Evolutionary conservation across 2,797 vertebrate genomes (phyloP).

Genomic region (Podarcis siculus): DNA sequence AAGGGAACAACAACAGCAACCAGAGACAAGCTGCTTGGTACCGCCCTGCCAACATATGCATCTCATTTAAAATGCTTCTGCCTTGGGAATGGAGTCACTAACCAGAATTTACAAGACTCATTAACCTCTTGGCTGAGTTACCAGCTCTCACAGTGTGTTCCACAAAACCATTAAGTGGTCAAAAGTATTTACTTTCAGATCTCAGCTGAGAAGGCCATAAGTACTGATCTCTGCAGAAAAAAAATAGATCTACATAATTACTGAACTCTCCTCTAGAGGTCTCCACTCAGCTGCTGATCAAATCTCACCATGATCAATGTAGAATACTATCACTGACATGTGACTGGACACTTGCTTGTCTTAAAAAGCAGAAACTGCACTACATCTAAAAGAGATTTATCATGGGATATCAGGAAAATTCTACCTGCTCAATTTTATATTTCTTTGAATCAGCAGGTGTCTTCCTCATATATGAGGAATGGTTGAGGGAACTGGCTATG

Average conservation of each 20-base stretch:
- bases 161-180: not conserved
- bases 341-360: not conserved
- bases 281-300: not conserved
- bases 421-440: not conserved
- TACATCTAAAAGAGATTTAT: not conserved
- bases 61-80: not conserved
- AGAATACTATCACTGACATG: not conserved
- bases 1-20: not conserved
- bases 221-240: not conserved
- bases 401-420: not conserved
- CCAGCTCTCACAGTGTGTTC: too few relatives aligned
- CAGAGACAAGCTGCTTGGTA: not conserved
- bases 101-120: not conserved
- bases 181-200: not conserved
- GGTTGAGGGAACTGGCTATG: too few relatives aligned
- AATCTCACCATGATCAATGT: not conserved
- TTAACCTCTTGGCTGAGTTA: not conserved
- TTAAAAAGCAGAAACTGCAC: not conserved
- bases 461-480: too few relatives aligned
- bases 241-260: not conserved
- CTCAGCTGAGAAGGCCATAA: not conserved
- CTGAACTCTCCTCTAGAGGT: not conserved
- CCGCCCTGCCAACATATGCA: not conserved
- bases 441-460: too few relatives aligned
- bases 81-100: not conserved